Base-by-base conservation (phyloP, 2,888 invertebrate species). In the Agapostemon virescens region DNA sequence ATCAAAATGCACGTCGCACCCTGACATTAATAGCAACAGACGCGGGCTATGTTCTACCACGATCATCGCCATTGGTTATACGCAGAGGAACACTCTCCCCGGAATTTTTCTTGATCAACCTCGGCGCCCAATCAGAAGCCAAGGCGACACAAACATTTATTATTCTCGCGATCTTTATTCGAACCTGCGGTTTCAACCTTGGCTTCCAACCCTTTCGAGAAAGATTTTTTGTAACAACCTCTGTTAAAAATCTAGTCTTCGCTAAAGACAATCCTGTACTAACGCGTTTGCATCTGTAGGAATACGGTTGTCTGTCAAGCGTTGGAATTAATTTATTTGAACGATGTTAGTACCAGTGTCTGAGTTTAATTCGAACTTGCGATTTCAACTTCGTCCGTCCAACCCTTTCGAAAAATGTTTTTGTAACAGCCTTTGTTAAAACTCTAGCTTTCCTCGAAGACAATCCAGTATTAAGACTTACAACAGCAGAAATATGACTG, bases 1-100 rank as follows among this genome's bases (percentile, higher is more conserved):
- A 75, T 83, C 72, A 72, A 83, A 81, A 81, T 49, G 26, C 67
- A 26, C 68, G 36, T 64, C 36, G 42, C 69, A 20, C 20, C 69
- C 69, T 45, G 76, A 55, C 71, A 61, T 42, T 38, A 71, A 77
- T 77, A 71, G 66, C 70, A 71, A 71, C 42, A 58, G 58, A 78
- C 74, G 45, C 70, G 67, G 58, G 42, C 68, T 63, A n/a, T 23
- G 52, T 71, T 75, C 70, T 55, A 66, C 70, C 69, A 26, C 36
- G 49, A 71, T 49, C 81, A 26, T 69, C 69, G 74, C 61, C 68
- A 36, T 45, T 23, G 61, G 58, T 33, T 42, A 26, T 45, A 26
- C 64, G 17, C 26, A 23, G 52, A 13, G 33, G 49, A 63, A 52
- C 40, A 26, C 64, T 63, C 61, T 40, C 26, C n/a, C 38, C 5